Percentiles rank a stretch among this genome's conserved stretches.
Conservation (phyloP, 2,113 vertebrate species). For the Notarius quadriscutis region DNA sequence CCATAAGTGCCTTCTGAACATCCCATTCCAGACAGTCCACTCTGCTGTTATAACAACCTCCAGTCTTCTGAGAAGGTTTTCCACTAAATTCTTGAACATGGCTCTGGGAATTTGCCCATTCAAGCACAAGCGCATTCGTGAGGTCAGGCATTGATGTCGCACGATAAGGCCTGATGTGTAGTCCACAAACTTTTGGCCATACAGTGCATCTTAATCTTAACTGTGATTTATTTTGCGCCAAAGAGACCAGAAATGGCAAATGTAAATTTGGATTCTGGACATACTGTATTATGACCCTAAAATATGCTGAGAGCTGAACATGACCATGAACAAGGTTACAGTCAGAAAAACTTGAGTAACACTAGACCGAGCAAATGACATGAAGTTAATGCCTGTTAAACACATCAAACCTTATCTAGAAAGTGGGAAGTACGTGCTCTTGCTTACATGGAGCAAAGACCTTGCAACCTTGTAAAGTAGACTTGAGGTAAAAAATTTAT, state of each 20-base stretch:
- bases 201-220: background rate
- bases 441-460: constrained; percentile 11
- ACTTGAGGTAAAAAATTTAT: background rate
- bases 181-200: background rate
- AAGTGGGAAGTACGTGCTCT: background rate
- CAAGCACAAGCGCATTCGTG: background rate
- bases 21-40: background rate
- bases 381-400: background rate
- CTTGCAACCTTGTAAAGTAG: constrained; percentile 18
- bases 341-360: background rate
- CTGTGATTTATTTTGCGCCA: background rate
- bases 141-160: background rate
- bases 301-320: background rate
- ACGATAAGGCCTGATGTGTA: background rate
- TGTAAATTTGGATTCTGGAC: background rate
- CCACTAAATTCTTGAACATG: background rate
- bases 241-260: background rate
- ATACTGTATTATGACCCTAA: background rate
- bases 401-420: background rate
- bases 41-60: too few species aligned
- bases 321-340: background rate
- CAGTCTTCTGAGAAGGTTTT: background rate
- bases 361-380: background rate
- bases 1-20: background rate
- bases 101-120: too few species aligned